These are phyloP conservation scores for Dolomedes plantarius DNA, from an alignment of 2,888 invertebrate species.

Conservation along the genomic window DNA sequence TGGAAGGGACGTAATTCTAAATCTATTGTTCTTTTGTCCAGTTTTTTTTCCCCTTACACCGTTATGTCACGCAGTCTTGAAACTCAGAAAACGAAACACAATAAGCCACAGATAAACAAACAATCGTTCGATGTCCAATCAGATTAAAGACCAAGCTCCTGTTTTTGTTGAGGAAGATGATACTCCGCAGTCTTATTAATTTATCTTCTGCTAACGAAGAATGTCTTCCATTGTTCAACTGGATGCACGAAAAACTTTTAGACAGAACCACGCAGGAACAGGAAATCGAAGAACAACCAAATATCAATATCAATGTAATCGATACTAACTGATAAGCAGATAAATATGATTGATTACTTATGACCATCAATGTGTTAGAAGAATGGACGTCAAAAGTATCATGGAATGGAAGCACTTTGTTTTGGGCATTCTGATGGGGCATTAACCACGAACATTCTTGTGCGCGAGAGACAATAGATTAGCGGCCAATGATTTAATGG, in stretches of 20 bases:
- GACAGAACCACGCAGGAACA: neutral
- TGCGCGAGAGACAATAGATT: no score
- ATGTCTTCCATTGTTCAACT: constrained; percentile 28
- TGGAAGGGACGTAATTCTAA: constrained; percentile 22
- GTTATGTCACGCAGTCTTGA: constrained; percentile 19
- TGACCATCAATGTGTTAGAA: neutral
- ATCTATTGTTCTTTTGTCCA: constrained; percentile 61
- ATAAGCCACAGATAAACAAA: constrained; percentile 57
- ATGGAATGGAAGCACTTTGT: neutral
- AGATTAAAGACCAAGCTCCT: constrained; percentile 23
- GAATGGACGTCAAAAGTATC: neutral
- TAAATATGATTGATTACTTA: constrained; percentile 6
- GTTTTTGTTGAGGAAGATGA: constrained; percentile 26
- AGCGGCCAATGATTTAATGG: no score
- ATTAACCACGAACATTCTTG: no score
- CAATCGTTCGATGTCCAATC: constrained; percentile 36
- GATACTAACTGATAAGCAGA: neutral
- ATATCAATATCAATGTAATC: neutral
- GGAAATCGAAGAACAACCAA: neutral
- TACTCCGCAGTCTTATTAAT: constrained; percentile 32
- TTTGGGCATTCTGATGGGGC: neutral
- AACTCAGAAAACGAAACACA: constrained; percentile 38
- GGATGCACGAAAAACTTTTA: neutral
- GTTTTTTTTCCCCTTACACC: neutral
- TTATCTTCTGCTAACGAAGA: constrained; percentile 43